Conservation (phyloP, 2,797 vertebrate species). For the Ispidina lecontei region DNA sequence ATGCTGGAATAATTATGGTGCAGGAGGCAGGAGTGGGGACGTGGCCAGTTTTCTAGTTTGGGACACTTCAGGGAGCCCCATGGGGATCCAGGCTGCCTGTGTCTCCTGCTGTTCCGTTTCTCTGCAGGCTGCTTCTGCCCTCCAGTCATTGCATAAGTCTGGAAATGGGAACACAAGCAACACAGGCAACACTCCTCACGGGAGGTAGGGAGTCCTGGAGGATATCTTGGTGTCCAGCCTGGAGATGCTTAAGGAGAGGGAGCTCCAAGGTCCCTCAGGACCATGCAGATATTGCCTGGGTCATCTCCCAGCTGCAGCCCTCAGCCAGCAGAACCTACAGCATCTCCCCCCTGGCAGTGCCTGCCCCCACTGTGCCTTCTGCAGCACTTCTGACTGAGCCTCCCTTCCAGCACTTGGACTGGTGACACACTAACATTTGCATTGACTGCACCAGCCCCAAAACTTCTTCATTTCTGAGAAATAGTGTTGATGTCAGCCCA, state of each 20-base stretch:
- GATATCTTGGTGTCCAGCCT: neutral
- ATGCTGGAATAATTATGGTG: slow-evolving; percentile 32
- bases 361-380: neutral
- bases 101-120: neutral
- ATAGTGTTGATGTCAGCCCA: neutral
- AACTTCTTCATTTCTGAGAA: neutral
- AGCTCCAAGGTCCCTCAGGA: neutral
- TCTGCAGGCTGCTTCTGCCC: neutral
- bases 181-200: neutral
- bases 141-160: neutral
- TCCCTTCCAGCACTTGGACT: neutral
- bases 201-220: neutral
- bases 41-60: neutral
- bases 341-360: neutral
- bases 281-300: neutral
- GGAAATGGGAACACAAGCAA: neutral
- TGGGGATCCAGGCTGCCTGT: neutral
- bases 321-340: neutral
- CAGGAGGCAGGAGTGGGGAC: neutral
- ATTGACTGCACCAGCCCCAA: neutral
- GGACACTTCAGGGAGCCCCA: slow-evolving; percentile 3
- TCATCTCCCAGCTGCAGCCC: neutral
- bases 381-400: neutral
- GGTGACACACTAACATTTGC: accelerated
- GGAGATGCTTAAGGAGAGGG: neutral